phyloP scores from a whole-genome alignment of 2,888 invertebrate genomes.

The Agrilus biguttatus region DNA sequence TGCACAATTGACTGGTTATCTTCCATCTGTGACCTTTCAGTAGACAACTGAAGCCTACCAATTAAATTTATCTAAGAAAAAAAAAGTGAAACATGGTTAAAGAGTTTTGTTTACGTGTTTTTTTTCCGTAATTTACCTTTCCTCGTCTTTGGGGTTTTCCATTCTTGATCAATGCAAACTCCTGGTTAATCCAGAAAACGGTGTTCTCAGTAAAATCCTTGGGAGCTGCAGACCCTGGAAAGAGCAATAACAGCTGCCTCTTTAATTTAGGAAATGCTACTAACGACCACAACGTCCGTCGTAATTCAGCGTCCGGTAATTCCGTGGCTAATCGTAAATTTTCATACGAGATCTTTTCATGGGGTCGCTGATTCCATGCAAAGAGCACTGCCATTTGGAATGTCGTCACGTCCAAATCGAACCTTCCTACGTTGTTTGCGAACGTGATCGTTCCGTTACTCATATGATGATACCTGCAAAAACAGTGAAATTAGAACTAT shows the following conservation, averaged over 20 bases:
- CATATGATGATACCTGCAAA: constrained; percentile 78
- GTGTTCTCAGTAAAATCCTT: constrained; percentile 92
- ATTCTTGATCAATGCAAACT: constrained; percentile 90
- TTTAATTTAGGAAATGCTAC: constrained; percentile 94
- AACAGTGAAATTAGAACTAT: not conserved
- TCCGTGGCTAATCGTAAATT: constrained; percentile 93
- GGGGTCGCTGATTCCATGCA: constrained; percentile 94
- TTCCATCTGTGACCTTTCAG: constrained; percentile 89
- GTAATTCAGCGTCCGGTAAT: constrained; percentile 86
- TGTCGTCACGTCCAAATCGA: constrained; percentile 96
- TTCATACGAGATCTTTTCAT: constrained; percentile 90
- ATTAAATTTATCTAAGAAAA: constrained; percentile 66
- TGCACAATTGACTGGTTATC: constrained; percentile 98
- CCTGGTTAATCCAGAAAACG: constrained; percentile 93
- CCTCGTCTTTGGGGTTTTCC: constrained; percentile 89
- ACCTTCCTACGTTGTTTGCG: constrained; percentile 79
- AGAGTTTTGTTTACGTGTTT: not conserved
- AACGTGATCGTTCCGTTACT: constrained; percentile 98
- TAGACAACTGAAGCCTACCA: constrained; percentile 87
- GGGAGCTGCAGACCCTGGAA: constrained; percentile 67
- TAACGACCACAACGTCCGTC: constrained; percentile 89
- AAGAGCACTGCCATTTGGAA: constrained; percentile 99
- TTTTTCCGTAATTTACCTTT: constrained; percentile 37
- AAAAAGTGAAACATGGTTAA: constrained; percentile 1
- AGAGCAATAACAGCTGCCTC: constrained; percentile 74